Base-by-base conservation (phyloP, 2,888 invertebrate species). In the Scotopteryx bipunctaria region DNA sequence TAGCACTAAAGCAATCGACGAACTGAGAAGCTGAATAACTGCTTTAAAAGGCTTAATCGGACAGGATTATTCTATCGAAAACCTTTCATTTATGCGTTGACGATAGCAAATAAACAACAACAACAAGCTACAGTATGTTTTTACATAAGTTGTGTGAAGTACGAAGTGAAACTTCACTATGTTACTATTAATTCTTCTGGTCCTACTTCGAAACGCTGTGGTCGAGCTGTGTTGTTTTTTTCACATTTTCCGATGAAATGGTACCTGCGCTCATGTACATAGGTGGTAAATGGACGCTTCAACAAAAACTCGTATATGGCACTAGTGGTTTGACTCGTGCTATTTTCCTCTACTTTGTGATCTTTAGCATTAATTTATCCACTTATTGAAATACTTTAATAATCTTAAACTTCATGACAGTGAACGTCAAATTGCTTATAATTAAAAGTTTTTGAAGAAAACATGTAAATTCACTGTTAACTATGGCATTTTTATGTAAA, bases 191-290 rank as follows among this genome's bases (percentile, higher is more conserved):
- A 15, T 31, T 25, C 5, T 9, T 42, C 52, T 42, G 46, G 81
- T 70, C 67, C 76, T 79, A 83, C 86, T 78, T 81, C 77, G 83
- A 82, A 85, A 79, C 80, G 82, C 73, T 75, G 79, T 72, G 81
- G 83, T 75, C 80, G 75, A 77, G 76, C 76, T 72, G 75, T 69
- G 76, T 74, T 83, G 86, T 83, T 80, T 87, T 84, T 87, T 86
- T 84, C 76, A 69, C 80, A 86, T 88, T 89, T 89, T 88, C 87
- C 86, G 78, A 82, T 84, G 83, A 87, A 87, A 83, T 81, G 75
- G 75, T 73, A 73, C 72, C 66, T 65, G 65, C 59, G 54, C 62
- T 63, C 58, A 57, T 60, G 55, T 63, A 66, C 61, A 57, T 66
- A 63, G 57, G 55, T 64, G 66, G 67, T 69, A 59, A 62, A 68